Conservation (phyloP, 2,797 vertebrate genomes). For the Gallinago solitaria region DNA sequence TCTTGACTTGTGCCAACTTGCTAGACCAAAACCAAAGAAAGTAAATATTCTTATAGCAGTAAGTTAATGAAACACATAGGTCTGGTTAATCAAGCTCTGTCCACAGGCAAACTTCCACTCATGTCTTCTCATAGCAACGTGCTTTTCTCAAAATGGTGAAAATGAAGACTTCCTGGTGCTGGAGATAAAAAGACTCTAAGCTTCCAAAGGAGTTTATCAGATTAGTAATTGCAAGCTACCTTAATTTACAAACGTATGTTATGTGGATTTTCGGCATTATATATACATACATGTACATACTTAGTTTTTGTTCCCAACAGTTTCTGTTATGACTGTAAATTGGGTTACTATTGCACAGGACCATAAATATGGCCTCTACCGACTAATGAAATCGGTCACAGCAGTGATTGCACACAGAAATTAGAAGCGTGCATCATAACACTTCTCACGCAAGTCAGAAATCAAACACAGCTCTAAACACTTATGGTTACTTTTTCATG, state of each 20-base stretch:
- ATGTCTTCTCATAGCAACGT: constrained; percentile 27
- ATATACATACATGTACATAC: constrained; percentile 36
- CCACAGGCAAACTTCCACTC: constrained; percentile 33
- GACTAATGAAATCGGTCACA: neutral
- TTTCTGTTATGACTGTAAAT: neutral
- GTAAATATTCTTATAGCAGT: constrained; percentile 23
- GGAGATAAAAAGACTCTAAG: constrained; percentile 38
- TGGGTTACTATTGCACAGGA: neutral
- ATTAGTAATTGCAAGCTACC: constrained; percentile 79
- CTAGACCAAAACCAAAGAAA: constrained; percentile 64
- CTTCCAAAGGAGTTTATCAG: constrained; percentile 33
- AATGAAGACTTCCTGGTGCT: constrained; percentile 51
- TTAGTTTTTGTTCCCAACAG: constrained; percentile 66
- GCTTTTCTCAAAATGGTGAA: constrained; percentile 29
- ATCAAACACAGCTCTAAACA: neutral
- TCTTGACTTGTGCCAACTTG: constrained; percentile 59
- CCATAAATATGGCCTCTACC: neutral
- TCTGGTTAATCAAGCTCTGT: constrained; percentile 58
- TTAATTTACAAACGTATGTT: constrained; percentile 77
- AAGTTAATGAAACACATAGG: constrained; percentile 6
- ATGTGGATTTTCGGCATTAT: neutral
- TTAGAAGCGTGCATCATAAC: neutral
- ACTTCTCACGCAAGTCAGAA: neutral
- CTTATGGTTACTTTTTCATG: neutral
- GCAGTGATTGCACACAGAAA: neutral